These are phyloP conservation scores for Agapornis roseicollis DNA, from an alignment of 2,113 vertebrate species.

Conservation along the genomic window DNA sequence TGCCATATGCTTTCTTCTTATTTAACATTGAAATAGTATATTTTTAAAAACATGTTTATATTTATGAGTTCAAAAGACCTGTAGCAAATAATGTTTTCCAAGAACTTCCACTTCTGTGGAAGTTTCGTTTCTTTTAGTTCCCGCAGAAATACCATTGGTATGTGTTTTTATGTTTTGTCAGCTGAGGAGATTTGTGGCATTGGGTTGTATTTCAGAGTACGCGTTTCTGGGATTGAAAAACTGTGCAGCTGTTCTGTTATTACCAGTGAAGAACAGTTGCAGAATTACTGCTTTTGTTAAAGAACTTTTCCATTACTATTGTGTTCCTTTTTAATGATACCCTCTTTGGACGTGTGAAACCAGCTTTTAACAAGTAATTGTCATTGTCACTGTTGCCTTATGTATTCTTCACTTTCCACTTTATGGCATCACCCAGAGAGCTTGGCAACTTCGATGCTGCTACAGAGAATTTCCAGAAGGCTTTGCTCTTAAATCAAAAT, in stretches of 20 bases:
- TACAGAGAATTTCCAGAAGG: conserved; percentile 96
- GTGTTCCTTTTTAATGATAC: neutral
- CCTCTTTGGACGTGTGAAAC: neutral
- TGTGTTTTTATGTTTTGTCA: neutral
- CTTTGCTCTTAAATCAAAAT: conserved; percentile 94
- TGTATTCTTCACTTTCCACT: neutral
- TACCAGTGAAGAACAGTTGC: neutral
- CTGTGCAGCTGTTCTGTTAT: neutral
- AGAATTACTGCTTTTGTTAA: neutral
- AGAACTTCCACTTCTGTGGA: neutral
- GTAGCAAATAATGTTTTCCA: neutral
- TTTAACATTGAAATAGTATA: neutral
- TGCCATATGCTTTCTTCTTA: neutral
- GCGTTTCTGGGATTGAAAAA: neutral
- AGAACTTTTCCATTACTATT: neutral
- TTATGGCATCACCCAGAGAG: conserved; percentile 76
- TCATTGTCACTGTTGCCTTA: neutral
- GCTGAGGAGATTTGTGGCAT: neutral
- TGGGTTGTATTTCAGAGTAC: neutral
- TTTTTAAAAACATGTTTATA: neutral
- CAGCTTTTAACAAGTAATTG: neutral
- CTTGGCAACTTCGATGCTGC: conserved; percentile 95
- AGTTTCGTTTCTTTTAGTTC: neutral
- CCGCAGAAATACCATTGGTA: neutral
- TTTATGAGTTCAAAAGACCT: neutral